Conservation (phyloP, 2,888 invertebrate genomes). For the Phania funesta region DNA sequence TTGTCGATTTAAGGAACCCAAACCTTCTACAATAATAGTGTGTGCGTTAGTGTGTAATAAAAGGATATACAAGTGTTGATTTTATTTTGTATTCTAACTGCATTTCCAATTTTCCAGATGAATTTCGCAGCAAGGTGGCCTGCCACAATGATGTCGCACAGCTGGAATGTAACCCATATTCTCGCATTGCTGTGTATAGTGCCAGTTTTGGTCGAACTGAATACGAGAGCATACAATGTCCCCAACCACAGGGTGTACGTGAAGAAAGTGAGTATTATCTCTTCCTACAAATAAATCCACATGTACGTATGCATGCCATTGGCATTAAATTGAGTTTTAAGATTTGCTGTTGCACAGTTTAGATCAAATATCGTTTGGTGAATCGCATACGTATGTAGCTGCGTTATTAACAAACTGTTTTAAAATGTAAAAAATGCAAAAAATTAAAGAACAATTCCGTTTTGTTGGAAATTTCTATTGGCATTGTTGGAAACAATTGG, state of each 20-base stretch:
- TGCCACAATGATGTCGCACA: constrained; percentile 95
- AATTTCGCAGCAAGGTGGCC: constrained; percentile 95
- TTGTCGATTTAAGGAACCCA: no score
- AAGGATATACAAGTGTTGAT: not conserved
- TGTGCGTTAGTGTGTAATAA: not conserved
- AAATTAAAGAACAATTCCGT: not conserved
- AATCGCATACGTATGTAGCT: constrained; percentile 7
- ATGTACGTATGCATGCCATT: not conserved
- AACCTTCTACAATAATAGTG: no score
- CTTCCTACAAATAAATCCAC: not conserved
- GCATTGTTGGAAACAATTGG: constrained; percentile 7
- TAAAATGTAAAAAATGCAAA: constrained; percentile 3
- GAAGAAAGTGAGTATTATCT: constrained; percentile 88
- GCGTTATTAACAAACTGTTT: not conserved
- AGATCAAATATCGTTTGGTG: not conserved
- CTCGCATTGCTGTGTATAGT: constrained; percentile 94
- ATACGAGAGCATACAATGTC: constrained; percentile 93
- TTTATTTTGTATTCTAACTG: constrained; percentile 27
- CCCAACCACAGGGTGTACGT: constrained; percentile 91
- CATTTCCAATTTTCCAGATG: constrained; percentile 84
- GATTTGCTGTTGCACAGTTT: not conserved
- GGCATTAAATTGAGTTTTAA: not conserved
- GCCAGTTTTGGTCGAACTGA: constrained; percentile 96
- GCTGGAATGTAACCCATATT: constrained; percentile 92
- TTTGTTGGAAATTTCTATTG: constrained; percentile 32